Evolutionary conservation across 1,140 invertebrate genomes (phyloP).

Genomic region (Ips nitidus): DNA sequence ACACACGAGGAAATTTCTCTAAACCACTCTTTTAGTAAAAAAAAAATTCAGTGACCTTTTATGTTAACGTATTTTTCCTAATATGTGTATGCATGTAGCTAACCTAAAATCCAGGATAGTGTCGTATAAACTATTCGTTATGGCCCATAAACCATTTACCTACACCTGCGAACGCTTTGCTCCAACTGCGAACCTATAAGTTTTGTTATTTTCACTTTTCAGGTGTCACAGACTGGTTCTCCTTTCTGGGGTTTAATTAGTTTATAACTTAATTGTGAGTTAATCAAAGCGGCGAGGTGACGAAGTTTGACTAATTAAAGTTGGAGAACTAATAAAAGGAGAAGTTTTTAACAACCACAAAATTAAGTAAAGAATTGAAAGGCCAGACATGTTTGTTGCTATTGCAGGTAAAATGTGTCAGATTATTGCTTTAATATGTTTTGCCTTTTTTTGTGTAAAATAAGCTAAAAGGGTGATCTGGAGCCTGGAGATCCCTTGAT

Average conservation of each 20-base stretch:
- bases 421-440: too few species aligned
- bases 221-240: background rate
- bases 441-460: too few species aligned
- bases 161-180: constrained; percentile 25
- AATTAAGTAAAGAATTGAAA: too few species aligned
- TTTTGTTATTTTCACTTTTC: constrained; percentile 7
- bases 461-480: too few species aligned
- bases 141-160: constrained; percentile 24
- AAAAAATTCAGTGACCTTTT: background rate
- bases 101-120: constrained; percentile 21
- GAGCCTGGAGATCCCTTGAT: too few species aligned
- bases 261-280: background rate
- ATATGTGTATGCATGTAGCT: constrained; percentile 15
- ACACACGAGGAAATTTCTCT: background rate
- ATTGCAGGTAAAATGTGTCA: too few species aligned
- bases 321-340: too few species aligned
- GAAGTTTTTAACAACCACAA: too few species aligned
- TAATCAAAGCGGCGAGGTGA: background rate
- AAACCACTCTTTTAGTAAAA: background rate
- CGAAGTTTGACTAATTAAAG: too few species aligned
- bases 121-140: constrained; percentile 26
- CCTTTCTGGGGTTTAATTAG: background rate
- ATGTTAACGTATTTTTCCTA: constrained; percentile 1
- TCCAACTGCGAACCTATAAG: constrained; percentile 11
- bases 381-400: too few species aligned